Evolutionary conservation across 1,140 invertebrate species (phyloP).

Genomic region (Brachionus manjavacas): DNA sequence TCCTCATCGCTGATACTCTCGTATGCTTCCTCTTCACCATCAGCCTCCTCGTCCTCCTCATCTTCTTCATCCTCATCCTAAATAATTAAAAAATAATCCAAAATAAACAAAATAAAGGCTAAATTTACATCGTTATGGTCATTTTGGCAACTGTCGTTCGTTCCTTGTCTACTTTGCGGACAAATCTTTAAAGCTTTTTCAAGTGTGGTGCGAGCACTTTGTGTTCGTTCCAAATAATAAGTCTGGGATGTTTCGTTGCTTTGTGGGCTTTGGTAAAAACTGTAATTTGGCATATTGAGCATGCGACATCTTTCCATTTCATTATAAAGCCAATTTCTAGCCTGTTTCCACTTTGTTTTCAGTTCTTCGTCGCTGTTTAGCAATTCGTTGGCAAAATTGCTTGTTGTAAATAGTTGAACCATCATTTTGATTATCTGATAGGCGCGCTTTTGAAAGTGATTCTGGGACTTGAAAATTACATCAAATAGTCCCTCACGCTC

Average conservation of each 20-base stretch:
- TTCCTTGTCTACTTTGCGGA: constrained; percentile 60
- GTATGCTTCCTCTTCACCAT: background rate
- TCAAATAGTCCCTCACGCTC: constrained; percentile 87
- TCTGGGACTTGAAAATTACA: constrained; percentile 81
- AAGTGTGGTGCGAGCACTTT: constrained; percentile 81
- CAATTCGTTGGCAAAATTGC: constrained; percentile 68
- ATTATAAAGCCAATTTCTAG: constrained; percentile 71
- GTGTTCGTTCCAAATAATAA: constrained; percentile 86
- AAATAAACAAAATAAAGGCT: background rate
- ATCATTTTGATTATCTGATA: constrained; percentile 95
- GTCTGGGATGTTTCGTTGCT: constrained; percentile 91
- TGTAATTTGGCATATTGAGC: constrained; percentile 35
- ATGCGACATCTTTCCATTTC: constrained; percentile 67
- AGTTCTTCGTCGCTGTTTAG: constrained; percentile 71
- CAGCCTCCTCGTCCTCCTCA: background rate
- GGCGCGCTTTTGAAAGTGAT: constrained; percentile 88
- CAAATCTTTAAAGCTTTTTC: constrained; percentile 75
- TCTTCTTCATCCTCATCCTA: background rate
- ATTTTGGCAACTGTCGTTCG: background rate
- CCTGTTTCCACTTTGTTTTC: constrained; percentile 72
- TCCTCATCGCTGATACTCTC: constrained; percentile 34
- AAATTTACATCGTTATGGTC: background rate
- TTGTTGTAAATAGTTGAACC: constrained; percentile 80
- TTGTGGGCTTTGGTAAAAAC: constrained; percentile 62
- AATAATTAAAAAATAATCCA: background rate